These are phyloP conservation scores for Hirtodrosophila duncani DNA, from an alignment of 2,888 invertebrate genomes.

Conservation along the genomic window DNA sequence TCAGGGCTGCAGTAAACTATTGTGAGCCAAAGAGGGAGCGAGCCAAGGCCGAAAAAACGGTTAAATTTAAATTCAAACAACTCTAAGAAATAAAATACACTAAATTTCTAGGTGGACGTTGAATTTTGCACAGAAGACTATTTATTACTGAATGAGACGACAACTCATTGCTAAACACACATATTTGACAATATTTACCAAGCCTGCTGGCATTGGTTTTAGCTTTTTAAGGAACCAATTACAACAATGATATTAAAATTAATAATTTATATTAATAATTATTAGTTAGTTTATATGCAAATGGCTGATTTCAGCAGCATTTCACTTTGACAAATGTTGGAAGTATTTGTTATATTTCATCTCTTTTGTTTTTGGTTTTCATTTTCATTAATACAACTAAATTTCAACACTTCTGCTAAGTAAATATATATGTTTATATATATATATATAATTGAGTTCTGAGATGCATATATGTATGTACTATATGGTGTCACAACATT, in stretches of 20 bases:
- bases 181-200: slow-evolving; percentile 6
- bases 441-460: slow-evolving; percentile 2
- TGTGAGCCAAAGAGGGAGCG: too few relatives aligned
- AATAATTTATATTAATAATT: neutral
- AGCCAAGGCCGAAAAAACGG: too few relatives aligned
- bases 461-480: neutral
- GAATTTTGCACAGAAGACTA: too few relatives aligned
- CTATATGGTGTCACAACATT: too few relatives aligned
- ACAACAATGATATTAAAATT: neutral
- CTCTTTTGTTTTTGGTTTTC: too few relatives aligned
- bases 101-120: too few relatives aligned
- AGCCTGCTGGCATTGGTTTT: slow-evolving; percentile 2
- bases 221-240: neutral
- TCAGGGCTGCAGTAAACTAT: too few relatives aligned
- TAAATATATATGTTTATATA: slow-evolving; percentile 12
- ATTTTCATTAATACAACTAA: too few relatives aligned
- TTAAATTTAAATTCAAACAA: too few relatives aligned
- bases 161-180: neutral
- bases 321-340: slow-evolving; percentile 12
- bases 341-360: neutral
- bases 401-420: too few relatives aligned
- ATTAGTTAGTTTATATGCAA: neutral
- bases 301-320: slow-evolving; percentile 5
- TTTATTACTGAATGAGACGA: too few relatives aligned
- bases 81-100: too few relatives aligned